These are phyloP conservation scores for Lordiphosa clarofinis DNA, from an alignment of 1,140 invertebrate species.

Conservation along the genomic window DNA sequence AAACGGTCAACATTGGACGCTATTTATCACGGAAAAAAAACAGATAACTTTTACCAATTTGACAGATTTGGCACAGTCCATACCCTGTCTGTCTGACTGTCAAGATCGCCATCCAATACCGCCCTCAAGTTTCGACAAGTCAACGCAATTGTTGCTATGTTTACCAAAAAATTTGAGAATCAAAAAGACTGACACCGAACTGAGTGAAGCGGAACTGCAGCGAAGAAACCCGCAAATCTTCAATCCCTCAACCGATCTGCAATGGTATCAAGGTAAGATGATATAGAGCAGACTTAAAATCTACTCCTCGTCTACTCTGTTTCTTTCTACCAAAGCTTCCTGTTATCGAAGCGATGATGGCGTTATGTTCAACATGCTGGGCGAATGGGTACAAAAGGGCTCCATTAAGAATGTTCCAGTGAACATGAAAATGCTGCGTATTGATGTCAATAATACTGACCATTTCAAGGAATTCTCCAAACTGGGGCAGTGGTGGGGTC, in stretches of 20 bases:
- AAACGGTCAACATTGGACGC: constrained; percentile 53
- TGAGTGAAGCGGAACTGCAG: constrained; percentile 62
- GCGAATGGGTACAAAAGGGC: constrained; percentile 84
- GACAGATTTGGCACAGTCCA: constrained; percentile 57
- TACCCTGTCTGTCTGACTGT: constrained; percentile 40
- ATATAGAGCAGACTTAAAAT: neutral
- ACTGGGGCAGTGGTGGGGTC: constrained; percentile 87
- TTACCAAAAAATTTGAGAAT: constrained; percentile 77
- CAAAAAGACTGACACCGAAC: constrained; percentile 73
- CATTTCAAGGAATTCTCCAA: constrained; percentile 84
- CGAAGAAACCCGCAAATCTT: constrained; percentile 69
- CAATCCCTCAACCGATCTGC: constrained; percentile 82
- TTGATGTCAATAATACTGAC: constrained; percentile 82
- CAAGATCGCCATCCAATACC: constrained; percentile 83
- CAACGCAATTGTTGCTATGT: constrained; percentile 86
- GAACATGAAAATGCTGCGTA: constrained; percentile 87
- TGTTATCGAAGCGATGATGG: constrained; percentile 83
- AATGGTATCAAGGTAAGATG: constrained; percentile 83
- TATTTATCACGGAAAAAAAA: constrained; percentile 30
- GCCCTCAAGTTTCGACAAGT: constrained; percentile 91
- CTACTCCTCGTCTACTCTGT: neutral
- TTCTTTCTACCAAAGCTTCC: constrained; percentile 80
- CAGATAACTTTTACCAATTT: constrained; percentile 43
- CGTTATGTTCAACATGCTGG: constrained; percentile 84
- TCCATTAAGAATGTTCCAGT: constrained; percentile 86